Base-by-base conservation (phyloP, 2,888 invertebrate species). In the Drosophila colorata region DNA sequence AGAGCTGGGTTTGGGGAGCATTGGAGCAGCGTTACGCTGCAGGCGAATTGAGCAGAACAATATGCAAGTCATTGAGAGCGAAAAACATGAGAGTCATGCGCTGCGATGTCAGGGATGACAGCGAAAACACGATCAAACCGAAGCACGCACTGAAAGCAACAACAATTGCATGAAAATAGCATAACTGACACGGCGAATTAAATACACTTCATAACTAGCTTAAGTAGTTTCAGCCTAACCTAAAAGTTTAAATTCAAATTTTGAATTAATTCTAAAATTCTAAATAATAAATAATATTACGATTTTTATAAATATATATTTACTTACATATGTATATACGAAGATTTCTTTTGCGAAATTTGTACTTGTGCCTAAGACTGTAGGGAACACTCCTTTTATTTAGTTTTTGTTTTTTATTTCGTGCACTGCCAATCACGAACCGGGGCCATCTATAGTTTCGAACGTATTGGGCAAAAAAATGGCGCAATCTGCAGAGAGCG, bases 11-110 rank as follows among this genome's bases (percentile, higher is more conserved):
- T 69, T 72, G 87, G 77, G 83, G 74, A 84, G 71, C 80, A 74
- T 59, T 83, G 85, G 67, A 73, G 86, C 80, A 80, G 69, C 65
- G 74, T 57, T 78, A 66, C 60, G 88, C 86, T 86, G 82, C 82
- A 83, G 82, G 82, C 82, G 70, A 78, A 86, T 69, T 76, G 80
- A 82, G 79, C 73, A 73, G 73, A 63, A 65, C 83, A 80, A 88
- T 86, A 58, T 88, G 87, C 83, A 86, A 88, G 83, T 88, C 83
- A 83, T 86, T 86, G 88, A 83, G 83, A 88, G 87, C 77, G 33
- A 80, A 77, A 88, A 87, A 69, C 57, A 67, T 48, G 60, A 87
- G 86, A 86, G 74, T 79, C 71, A 79, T 72, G 46, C 67, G 25
- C 52, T 51, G 65, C 56, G 59, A 14, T 60, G 56, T 14, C 41